Evolutionary conservation across 2,888 invertebrate species (phyloP), one percentile per base, ranked within the genome.

Genomic region (Lasioglossum oenotherae): DNA sequence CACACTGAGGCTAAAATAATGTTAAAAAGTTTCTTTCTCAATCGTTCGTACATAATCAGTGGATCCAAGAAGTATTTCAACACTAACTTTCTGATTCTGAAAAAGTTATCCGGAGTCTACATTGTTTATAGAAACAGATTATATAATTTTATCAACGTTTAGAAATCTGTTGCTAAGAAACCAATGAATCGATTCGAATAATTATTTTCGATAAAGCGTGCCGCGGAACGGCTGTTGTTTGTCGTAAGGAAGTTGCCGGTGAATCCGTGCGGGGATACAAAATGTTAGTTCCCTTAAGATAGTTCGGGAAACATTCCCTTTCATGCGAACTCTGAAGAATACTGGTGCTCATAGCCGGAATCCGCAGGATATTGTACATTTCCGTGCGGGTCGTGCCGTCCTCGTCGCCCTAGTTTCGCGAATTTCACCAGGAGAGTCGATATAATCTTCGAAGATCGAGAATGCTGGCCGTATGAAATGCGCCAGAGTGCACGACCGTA

Each of bases 371-470:
- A 84, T 84, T 78, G 46, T 38, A 41, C 76, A 53, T 69, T 74
- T 60, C 53, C 35, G 75, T n/a, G 38, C 10, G 46, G 10, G 23
- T 53, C 10, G 10, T 23, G 53, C 53, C 53, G 23, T 19, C 10
- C 64, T 38, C 27, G 27, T 27, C 71, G n/a, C 41, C 46, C 60
- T 23, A 64, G 82, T 79, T 71, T 38, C 75, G 44, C 8, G 84
- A 82, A 75, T 78, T 72, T 75, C 38, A 14, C n/a, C 19, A 23
- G 69, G 35, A 35, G 23, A 53, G 35, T 19, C 44, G 75, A 73
- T 72, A 75, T 75, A 75, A 78, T 82, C 85, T 72, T 16, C 38
- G 78, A 81, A 78, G 82, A 82, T 85, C 64, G 71, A 67, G 72
- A 27, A 75, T 35, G 57, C 60, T n/a, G 53, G n/a, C 41, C 71